Conservation (phyloP, 2,888 invertebrate species). For the Rhogogaster chlorosoma region DNA sequence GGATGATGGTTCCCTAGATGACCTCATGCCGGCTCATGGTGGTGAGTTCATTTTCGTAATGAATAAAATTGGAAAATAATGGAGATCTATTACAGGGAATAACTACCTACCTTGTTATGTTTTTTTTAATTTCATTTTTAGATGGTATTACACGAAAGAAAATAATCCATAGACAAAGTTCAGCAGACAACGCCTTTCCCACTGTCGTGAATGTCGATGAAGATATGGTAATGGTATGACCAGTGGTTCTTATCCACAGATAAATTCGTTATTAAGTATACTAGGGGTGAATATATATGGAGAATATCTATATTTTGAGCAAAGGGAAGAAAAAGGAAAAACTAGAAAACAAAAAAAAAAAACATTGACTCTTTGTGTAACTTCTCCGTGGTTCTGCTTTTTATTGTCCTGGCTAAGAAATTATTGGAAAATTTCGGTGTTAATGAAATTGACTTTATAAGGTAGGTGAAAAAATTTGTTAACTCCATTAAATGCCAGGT, state of each 20-base stretch:
- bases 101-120: neutral
- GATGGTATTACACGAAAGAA: slow-evolving; percentile 75
- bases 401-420: slow-evolving; percentile 43
- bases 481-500: slow-evolving; percentile 59
- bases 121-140: slow-evolving; percentile 58
- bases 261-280: slow-evolving; percentile 43
- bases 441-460: slow-evolving; percentile 63
- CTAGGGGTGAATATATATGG: slow-evolving; percentile 21
- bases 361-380: slow-evolving; percentile 34
- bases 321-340: slow-evolving; percentile 18
- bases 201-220: slow-evolving; percentile 75
- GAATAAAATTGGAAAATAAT: neutral
- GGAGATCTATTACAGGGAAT: neutral
- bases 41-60: slow-evolving; percentile 63
- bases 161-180: slow-evolving; percentile 74
- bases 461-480: slow-evolving; percentile 70
- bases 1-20: slow-evolving; percentile 85
- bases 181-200: slow-evolving; percentile 74
- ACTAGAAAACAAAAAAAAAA: neutral
- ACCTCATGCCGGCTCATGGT: slow-evolving; percentile 75
- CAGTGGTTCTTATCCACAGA: slow-evolving; percentile 60
- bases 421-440: slow-evolving; percentile 50
- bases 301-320: slow-evolving; percentile 38
- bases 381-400: slow-evolving; percentile 51
- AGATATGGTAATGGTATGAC: slow-evolving; percentile 78